phyloP scores from a whole-genome alignment of 2,797 vertebrate species.

The Dermochelys coriacea region DNA sequence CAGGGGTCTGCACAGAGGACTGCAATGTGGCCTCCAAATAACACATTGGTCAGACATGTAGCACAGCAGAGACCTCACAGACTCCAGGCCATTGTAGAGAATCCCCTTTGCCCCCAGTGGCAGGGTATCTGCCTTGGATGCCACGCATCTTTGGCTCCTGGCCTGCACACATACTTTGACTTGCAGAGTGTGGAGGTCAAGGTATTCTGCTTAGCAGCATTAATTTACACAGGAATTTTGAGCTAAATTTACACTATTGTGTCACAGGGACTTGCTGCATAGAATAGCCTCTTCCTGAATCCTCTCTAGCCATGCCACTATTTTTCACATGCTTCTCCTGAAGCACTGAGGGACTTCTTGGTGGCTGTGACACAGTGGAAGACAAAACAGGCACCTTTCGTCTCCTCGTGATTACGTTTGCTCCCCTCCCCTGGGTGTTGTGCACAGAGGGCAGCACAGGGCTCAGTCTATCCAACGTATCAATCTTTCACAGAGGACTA shows the following conservation, averaged over 20 bases:
- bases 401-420: constrained; percentile 15
- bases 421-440: neutral
- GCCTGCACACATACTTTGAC: constrained; percentile 12
- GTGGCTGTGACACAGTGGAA: constrained; percentile 1
- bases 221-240: neutral
- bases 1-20: neutral
- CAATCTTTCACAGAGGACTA: neutral
- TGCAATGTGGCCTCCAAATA: neutral
- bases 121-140: rapidly evolving
- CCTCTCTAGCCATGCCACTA: neutral
- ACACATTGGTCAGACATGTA: constrained; percentile 20
- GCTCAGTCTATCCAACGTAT: neutral
- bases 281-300: neutral
- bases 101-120: neutral
- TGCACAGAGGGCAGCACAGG: neutral
- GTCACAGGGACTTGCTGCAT: neutral
- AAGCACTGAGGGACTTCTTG: neutral
- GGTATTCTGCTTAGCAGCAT: constrained; percentile 13
- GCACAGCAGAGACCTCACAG: neutral
- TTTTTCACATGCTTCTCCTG: constrained; percentile 13
- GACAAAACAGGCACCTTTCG: neutral
- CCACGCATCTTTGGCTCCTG: neutral
- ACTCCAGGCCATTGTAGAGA: neutral
- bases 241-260: neutral
- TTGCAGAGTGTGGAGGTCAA: rapidly evolving